A percentile compares a stretch with the other conserved stretches of the same genome.
Conservation (phyloP, 1,140 invertebrate species). For the Andricus grossulariae region DNA sequence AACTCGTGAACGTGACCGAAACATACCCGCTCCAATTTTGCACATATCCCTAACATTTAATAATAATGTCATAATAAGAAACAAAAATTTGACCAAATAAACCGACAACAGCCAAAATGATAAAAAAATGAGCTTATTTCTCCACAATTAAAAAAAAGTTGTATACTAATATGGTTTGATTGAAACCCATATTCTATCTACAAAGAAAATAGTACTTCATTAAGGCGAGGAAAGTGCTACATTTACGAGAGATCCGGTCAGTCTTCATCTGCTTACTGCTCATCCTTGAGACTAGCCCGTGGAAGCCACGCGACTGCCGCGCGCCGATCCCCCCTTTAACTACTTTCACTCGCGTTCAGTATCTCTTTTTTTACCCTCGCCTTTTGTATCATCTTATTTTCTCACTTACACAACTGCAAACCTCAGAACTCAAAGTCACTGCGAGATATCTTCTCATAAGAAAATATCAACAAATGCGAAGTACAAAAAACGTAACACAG, state of each 20-base stretch:
- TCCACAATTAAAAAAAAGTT: background rate
- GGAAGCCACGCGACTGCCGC: slow-evolving; percentile 29
- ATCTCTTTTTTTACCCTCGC: slow-evolving; percentile 24
- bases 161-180: background rate
- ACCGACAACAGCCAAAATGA: background rate
- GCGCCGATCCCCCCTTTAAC: background rate
- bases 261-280: background rate
- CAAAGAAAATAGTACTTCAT: slow-evolving; percentile 21
- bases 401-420: slow-evolving; percentile 10
- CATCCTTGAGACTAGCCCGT: slow-evolving; percentile 27
- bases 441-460: background rate
- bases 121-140: background rate
- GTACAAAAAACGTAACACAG: no score
- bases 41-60: no score
- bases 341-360: background rate
- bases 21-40: no score
- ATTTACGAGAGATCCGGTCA: background rate
- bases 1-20: no score
- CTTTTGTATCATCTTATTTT: slow-evolving; percentile 17
- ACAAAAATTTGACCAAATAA: no score
- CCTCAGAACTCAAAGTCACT: background rate
- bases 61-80: no score
- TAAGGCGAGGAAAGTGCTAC: slow-evolving; percentile 3
- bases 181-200: background rate
- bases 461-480: no score